These are phyloP conservation scores for Pteruthius melanotis DNA, from an alignment of 2,113 vertebrate species.

Conservation along the genomic window DNA sequence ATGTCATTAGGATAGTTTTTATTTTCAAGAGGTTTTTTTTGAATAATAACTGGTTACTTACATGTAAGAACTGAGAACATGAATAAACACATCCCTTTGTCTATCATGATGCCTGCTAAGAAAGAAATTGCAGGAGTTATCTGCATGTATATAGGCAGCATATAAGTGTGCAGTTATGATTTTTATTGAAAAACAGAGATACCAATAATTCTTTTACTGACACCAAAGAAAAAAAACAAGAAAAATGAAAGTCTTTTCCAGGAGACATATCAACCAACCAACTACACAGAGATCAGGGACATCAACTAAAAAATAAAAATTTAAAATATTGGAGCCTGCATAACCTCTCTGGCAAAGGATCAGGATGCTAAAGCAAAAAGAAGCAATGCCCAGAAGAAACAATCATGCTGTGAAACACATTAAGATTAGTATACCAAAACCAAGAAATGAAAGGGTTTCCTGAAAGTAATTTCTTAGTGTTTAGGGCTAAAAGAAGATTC, in stretches of 20 bases:
- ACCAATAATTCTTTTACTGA: neutral
- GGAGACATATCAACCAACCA: neutral
- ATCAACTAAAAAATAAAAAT: neutral
- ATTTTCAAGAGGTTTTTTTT: neutral
- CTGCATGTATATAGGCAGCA: neutral
- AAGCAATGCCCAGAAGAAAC: neutral
- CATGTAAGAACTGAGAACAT: neutral
- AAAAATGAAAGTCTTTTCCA: neutral
- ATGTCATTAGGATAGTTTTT: neutral
- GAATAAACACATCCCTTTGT: neutral
- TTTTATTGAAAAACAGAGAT: neutral
- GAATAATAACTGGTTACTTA: neutral
- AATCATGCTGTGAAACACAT: neutral
- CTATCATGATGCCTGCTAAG: neutral
- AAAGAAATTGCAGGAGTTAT: neutral
- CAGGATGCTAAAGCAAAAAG: neutral
- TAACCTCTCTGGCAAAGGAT: neutral
- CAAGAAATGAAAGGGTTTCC: neutral
- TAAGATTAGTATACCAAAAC: neutral
- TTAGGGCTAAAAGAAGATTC: neutral
- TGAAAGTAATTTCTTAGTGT: neutral
- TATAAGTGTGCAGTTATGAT: neutral
- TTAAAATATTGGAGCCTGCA: neutral
- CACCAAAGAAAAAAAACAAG: neutral
- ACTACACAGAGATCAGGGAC: rapidly evolving